Evolutionary conservation across 2,113 vertebrate species (phyloP), one percentile per base, ranked within the genome.

Genomic region (Sinosuthora webbiana): DNA sequence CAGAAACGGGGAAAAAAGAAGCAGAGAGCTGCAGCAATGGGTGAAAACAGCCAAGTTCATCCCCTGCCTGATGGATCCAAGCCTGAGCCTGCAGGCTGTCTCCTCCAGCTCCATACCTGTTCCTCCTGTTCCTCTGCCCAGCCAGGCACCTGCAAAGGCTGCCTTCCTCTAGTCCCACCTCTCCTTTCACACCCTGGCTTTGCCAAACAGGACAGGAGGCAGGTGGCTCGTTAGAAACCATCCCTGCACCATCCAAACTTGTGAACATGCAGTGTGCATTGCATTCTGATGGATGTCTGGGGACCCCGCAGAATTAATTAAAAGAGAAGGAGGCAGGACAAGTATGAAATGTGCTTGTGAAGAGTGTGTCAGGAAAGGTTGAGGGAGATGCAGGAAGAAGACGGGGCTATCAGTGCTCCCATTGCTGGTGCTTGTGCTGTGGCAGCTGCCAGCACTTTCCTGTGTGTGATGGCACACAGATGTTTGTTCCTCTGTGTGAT

Each of bases 381-480:
- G 31, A 65, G 83, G 47, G 75, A 28, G 47, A 23, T 44, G 45
- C 47, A 71, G 62, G 83, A 79, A 31, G 65, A 33, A 50, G 62
- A 25, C 0, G 53, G 24, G 33, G 15, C 35, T 37, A 0, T 23
- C 56, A 50, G 24, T 24, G 60, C 60, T 87, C 55, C 60, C 64
- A 4, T 1, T 50, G 53, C 68, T 59, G 73, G 73, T 25, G 4
- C 82, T 56, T 18, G 10, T 47, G 63, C 87, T 42, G 8, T n/a
- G 81, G 68, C 91, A 90, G 95, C 85, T 90, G 68, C 41, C 47
- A 84, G 78, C 60, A 11, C 73, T 60, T 39, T 69, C 39, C 85
- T 60, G 45, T 22, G 55, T 47, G 86, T 6, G 3, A 50, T 52
- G 55, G 55, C 74, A 30, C 31, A 35, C 6, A 93, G 85, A 62